Conservation (phyloP, 2,113 vertebrate species). For the Menura novaehollandiae region DNA sequence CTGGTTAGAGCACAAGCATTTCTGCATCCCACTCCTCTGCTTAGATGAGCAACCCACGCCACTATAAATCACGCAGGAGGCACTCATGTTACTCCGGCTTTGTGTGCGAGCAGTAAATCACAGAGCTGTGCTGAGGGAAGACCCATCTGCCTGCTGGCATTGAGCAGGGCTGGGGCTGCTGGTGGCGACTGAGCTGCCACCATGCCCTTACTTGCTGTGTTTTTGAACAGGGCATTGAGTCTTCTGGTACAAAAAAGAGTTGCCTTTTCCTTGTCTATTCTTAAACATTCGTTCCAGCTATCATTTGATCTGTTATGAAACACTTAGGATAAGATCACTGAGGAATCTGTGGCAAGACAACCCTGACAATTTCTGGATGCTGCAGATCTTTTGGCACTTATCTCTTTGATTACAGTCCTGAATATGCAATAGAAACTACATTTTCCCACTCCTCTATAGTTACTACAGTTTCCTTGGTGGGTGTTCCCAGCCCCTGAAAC, state of each 20-base stretch:
- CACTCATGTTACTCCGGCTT: background rate
- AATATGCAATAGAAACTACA: constrained; percentile 31
- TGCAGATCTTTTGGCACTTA: constrained; percentile 26
- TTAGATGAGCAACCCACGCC: constrained; percentile 37
- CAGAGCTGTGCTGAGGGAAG: background rate
- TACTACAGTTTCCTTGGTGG: background rate
- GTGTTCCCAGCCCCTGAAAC: constrained; percentile 7
- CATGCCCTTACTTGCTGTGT: background rate
- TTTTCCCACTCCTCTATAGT: constrained; percentile 12
- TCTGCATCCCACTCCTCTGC: constrained; percentile 45
- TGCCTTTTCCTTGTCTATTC: background rate
- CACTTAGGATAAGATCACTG: constrained; percentile 30
- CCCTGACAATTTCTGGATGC: constrained; percentile 16
- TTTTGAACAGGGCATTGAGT: background rate
- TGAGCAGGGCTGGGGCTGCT: background rate
- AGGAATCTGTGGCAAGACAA: constrained; percentile 38
- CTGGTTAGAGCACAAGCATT: constrained; percentile 33
- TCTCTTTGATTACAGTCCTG: constrained; percentile 17
- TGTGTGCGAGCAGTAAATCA: background rate
- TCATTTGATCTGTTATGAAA: constrained; percentile 30
- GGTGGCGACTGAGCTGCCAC: background rate
- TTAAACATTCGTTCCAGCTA: background rate
- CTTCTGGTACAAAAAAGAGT: background rate
- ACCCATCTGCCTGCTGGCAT: background rate
- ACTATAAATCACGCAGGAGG: constrained; percentile 6